Evolutionary conservation across 37 sponge, comb jelly and placozoan species (phyloP).

Genomic region (Geodia barretti): DNA sequence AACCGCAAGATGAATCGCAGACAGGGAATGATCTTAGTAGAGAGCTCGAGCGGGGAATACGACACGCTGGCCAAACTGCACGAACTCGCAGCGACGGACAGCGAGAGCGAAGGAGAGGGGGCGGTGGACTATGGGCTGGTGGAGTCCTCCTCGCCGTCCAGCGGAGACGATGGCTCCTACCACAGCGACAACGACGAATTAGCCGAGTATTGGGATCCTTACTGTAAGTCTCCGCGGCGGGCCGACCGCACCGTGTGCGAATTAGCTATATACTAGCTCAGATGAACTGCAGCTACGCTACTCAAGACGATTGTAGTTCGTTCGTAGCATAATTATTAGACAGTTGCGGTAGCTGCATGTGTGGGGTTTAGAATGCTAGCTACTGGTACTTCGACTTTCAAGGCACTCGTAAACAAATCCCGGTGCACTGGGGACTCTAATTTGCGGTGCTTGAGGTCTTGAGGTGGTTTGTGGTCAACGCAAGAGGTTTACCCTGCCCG

Average conservation of each 20-base stretch:
- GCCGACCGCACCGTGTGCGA: too few species aligned
- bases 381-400: too few species aligned
- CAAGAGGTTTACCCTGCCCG: not conserved
- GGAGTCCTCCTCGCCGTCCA: not conserved
- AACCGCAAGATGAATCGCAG: not conserved
- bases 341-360: too few species aligned
- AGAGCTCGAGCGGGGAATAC: not conserved
- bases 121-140: constrained; percentile 37
- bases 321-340: too few species aligned
- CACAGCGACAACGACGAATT: constrained; percentile 66
- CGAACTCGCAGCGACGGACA: not conserved
- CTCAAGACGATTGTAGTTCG: too few species aligned
- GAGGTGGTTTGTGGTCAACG: too few species aligned
- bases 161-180: constrained; percentile 23
- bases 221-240: constrained; percentile 45
- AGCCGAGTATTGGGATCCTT: constrained; percentile 78
- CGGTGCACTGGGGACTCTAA: too few species aligned
- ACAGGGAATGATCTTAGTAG: constrained; percentile 41
- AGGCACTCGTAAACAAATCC: too few species aligned
- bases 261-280: too few species aligned
- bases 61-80: not conserved
- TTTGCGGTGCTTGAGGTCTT: too few species aligned
- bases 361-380: too few species aligned
- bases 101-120: constrained; percentile 11
- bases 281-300: too few species aligned